Base-by-base conservation (phyloP, 2,113 vertebrate species). In the Fregata magnificens region DNA sequence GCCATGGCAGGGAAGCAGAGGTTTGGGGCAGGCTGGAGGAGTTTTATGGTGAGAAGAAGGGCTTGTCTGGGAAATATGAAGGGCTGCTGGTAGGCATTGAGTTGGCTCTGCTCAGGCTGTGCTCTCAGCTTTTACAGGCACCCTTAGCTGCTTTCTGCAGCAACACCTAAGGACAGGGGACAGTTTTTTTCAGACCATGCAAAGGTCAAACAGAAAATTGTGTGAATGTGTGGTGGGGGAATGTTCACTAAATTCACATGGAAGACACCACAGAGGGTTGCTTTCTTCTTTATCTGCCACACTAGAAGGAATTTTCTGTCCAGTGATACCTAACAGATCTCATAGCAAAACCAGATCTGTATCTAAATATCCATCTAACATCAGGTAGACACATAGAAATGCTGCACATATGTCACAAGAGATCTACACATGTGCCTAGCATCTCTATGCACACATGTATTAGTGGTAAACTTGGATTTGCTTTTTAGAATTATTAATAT, bases 331-430 rank as follows among this genome's bases (percentile, higher is more conserved):
- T n/a, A 61, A 18, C 8, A 66, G 10, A 62, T 45, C 7, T 52
- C 19, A 16, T 14, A 50, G 15, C 6, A 79, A 86, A 81, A 66
- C 0, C 36, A 65, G n/a, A 25, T 15, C 22, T 42, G 5, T 8
- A 32, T 49, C 20, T 87, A 67, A 79, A 59, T 52, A 56, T 9
- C 16, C 2, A 9, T 62, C 21, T 66, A 21, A 62, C 11, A 11
- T 25, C 0, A 1, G 11, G 22, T 9, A 55, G 34, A 24, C 10
- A 13, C 7, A 14, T 1, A 14, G 44, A 45, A 92, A 38, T 0
- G 1, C 11, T 82, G 55, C 12, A 50, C 5, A 2, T 42, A 5
- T 2, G 13, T 36, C 1, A 4, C 24, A 21, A 13, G 77, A 74
- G 13, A 40, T 25, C 7, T 69, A 7, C 7, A 11, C 3, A 3